These are phyloP conservation scores for Drosophila pachea DNA, from an alignment of 1,140 invertebrate species.

Conservation along the genomic window DNA sequence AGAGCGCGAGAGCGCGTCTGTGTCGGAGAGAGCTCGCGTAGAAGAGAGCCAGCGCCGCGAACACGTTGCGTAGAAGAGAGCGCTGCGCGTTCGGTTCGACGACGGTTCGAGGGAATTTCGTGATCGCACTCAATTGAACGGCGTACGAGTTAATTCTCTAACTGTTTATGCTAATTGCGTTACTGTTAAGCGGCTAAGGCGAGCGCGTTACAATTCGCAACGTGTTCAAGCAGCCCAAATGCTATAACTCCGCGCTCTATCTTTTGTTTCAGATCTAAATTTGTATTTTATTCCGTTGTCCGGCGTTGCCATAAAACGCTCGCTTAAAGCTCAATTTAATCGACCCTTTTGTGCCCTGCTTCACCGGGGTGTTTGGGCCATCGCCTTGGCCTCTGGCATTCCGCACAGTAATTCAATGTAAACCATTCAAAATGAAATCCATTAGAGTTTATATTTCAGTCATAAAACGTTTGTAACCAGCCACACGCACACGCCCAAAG, in stretches of 20 bases:
- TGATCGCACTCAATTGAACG: slow-evolving; percentile 37
- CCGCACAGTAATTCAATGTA: slow-evolving; percentile 65
- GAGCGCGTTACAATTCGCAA: not conserved
- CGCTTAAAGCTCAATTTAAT: not conserved
- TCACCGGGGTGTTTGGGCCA: not conserved
- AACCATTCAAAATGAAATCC: slow-evolving; percentile 71
- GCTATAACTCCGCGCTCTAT: too few species aligned
- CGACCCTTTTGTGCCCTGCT: too few species aligned
- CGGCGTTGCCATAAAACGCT: too few species aligned
- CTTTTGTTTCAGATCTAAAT: too few species aligned
- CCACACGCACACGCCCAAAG: slow-evolving; percentile 29
- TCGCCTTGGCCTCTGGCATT: not conserved
- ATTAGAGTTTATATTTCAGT: slow-evolving; percentile 74
- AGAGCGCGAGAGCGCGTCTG: slow-evolving; percentile 32
- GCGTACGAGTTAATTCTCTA: not conserved
- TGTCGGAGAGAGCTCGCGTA: not conserved
- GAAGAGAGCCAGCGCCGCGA: slow-evolving; percentile 4
- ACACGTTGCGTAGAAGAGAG: slow-evolving; percentile 38
- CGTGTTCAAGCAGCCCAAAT: not conserved
- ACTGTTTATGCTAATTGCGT: slow-evolving; percentile 1
- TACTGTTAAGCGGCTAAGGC: not conserved
- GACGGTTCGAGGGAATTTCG: slow-evolving; percentile 31
- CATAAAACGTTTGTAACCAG: slow-evolving; percentile 55
- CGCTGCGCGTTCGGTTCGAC: not conserved
- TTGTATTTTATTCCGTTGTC: too few species aligned